Evolutionary conservation across 2,888 invertebrate genomes (phyloP).

Genomic region (Cyclophora punctaria): DNA sequence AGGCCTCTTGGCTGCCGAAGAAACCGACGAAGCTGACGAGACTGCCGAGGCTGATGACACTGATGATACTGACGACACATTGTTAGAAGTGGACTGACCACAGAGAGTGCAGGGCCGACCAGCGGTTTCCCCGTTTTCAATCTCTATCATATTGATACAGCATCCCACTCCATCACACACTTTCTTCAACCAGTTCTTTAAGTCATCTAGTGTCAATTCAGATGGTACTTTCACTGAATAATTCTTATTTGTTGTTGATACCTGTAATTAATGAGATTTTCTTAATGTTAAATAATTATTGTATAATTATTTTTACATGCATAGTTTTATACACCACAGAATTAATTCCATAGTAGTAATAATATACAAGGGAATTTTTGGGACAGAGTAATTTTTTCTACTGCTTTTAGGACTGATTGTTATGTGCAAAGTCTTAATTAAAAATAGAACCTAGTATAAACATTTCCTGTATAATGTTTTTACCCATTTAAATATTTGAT

Average conservation of each 20-base stretch:
- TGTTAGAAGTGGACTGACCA: conserved; percentile 55
- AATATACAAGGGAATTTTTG: too few relatives aligned
- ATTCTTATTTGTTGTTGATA: conserved; percentile 55
- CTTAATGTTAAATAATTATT: too few relatives aligned
- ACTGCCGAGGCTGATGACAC: conserved; percentile 21
- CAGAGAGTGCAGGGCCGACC: conserved; percentile 60
- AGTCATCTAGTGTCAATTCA: conserved; percentile 54
- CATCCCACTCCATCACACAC: conserved; percentile 70
- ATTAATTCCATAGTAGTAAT: too few relatives aligned
- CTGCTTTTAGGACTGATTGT: too few relatives aligned
- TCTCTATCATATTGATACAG: conserved; percentile 74
- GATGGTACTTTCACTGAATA: conserved; percentile 76
- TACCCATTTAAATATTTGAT: too few relatives aligned
- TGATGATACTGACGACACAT: conserved; percentile 32
- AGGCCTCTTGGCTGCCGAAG: conserved; percentile 46
- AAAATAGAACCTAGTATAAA: too few relatives aligned
- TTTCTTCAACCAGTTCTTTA: conserved; percentile 70
- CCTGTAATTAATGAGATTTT: conserved; percentile 31
- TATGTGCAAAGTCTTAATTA: too few relatives aligned
- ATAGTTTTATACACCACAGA: too few relatives aligned
- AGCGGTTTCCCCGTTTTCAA: conserved; percentile 59
- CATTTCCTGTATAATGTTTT: too few relatives aligned
- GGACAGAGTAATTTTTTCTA: too few relatives aligned
- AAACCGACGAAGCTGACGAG: not conserved
- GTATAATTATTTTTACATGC: too few relatives aligned